Evolutionary conservation across 2,888 invertebrate species (phyloP), one percentile per base, ranked within the genome.

Genomic region (Euplexia lucipara): DNA sequence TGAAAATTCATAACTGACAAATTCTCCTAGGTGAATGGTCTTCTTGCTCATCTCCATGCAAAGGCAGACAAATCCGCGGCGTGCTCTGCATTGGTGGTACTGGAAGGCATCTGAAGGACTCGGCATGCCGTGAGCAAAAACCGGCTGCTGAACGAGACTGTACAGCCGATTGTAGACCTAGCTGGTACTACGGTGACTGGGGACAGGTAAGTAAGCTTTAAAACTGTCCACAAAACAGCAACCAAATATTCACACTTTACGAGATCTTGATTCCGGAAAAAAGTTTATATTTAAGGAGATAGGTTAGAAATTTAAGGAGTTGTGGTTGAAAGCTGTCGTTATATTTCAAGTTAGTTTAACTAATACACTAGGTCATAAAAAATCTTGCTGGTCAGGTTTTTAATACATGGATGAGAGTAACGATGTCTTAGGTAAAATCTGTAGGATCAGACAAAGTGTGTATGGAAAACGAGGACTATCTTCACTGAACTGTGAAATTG

Each of bases 121-220:
- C 95, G 83, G 97, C 96, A 8, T 97, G 97, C 89, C 94, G 95
- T 20, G 88, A 91, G 0, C 86, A 95, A 1, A 97, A 96, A 84
- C 99, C 98, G 0, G 92, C 94, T n/a, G 92, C 92, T 0, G 95
- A 96, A 81, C 96, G 96, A 83, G 91, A 95, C 32, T 99, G 98
- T 93, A 86, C 92, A 75, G 70, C 85, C 77, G 85, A 91, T 5
- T 98, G 98, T 84, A 89, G 91, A 0, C 95, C 97, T 0, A 95
- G 96, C 72, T 98, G 98, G 98, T 97, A 96, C 87, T 96, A 95
- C 68, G 97, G 97, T 44, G 97, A 97, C 75, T 98, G 98, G 98
- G 95, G 96, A 34, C 95, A 96, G 96, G 97, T 97, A 16, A 74
- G 91, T 84, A 30, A 14, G 6, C 3, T 8, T 6, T 10, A n/a